These are phyloP conservation scores for Meda fulgida DNA, from an alignment of 2,797 vertebrate genomes.

Conservation along the genomic window DNA sequence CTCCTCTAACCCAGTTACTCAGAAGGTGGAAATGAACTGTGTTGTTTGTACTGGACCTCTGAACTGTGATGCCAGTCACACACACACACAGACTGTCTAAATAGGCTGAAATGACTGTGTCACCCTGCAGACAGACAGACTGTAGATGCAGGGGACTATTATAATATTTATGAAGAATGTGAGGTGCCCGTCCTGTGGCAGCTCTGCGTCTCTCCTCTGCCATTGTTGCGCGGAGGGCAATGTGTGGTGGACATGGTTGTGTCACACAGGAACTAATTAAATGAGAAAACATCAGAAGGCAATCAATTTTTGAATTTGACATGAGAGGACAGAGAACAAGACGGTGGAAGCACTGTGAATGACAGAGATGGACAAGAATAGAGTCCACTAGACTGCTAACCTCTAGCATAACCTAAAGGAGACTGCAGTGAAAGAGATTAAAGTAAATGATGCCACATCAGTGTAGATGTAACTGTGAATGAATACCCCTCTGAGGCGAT, in stretches of 20 bases:
- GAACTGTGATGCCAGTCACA: constrained; percentile 25
- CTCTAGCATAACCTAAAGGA: constrained; percentile 47
- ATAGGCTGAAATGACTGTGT: constrained; percentile 27
- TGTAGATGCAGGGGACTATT: constrained; percentile 40
- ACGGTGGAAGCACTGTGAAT: constrained; percentile 41
- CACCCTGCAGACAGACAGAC: constrained; percentile 32
- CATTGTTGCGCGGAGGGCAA: constrained; percentile 3
- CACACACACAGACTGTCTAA: constrained; percentile 15
- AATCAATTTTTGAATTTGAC: constrained; percentile 54
- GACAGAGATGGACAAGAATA: constrained; percentile 46
- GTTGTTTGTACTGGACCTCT: constrained; percentile 27
- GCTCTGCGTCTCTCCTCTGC: not conserved
- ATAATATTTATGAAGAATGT: constrained; percentile 42
- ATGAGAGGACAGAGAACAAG: constrained; percentile 47
- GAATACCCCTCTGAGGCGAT: constrained; percentile 37
- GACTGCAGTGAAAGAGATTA: constrained; percentile 42
- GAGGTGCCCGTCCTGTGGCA: constrained; percentile 20
- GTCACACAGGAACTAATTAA: constrained; percentile 59
- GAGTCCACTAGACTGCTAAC: constrained; percentile 25
- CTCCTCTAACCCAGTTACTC: constrained; percentile 28
- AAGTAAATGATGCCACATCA: constrained; percentile 43
- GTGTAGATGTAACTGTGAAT: constrained; percentile 28
- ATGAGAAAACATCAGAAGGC: constrained; percentile 51
- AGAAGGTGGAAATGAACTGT: constrained; percentile 26
- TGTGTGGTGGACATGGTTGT: constrained; percentile 31